These are phyloP conservation scores for Neostethus bicornis DNA, from an alignment of 2,797 vertebrate genomes.

Conservation along the genomic window DNA sequence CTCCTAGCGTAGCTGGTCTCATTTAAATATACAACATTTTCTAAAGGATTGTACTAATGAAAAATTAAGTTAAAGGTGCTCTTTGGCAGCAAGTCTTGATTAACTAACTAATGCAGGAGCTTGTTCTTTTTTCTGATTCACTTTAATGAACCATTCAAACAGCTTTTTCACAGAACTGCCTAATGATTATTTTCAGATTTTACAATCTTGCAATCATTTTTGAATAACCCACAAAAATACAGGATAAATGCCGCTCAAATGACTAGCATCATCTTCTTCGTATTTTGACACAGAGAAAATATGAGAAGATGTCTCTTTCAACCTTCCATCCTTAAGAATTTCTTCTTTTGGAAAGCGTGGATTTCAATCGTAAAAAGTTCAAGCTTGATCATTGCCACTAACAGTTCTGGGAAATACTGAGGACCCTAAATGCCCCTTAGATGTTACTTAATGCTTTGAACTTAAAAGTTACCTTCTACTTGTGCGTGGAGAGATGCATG, in stretches of 20 bases:
- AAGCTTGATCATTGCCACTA: slow-evolving; percentile 38
- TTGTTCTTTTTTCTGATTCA: slow-evolving; percentile 40
- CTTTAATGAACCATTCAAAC: slow-evolving; percentile 63
- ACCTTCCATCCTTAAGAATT: slow-evolving; percentile 39
- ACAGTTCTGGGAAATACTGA: slow-evolving; percentile 53
- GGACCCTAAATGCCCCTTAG: slow-evolving; percentile 43
- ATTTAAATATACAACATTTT: slow-evolving; percentile 37
- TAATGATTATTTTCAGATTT: slow-evolving; percentile 60
- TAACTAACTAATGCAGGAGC: slow-evolving; percentile 54
- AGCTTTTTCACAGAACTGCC: slow-evolving; percentile 36
- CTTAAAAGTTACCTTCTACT: slow-evolving; percentile 49
- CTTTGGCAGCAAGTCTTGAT: slow-evolving; percentile 45
- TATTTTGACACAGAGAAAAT: slow-evolving; percentile 44
- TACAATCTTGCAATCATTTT: slow-evolving; percentile 54
- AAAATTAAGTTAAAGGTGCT: slow-evolving; percentile 51
- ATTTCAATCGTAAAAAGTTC: slow-evolving; percentile 51
- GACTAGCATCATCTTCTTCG: slow-evolving; percentile 43
- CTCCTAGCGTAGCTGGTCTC: slow-evolving; percentile 26
- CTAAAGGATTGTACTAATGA: slow-evolving; percentile 39
- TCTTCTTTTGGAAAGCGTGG: slow-evolving; percentile 15
- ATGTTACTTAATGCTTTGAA: slow-evolving; percentile 52
- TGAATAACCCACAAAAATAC: slow-evolving; percentile 50
- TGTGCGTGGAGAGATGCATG: slow-evolving; percentile 37
- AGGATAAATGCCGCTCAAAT: slow-evolving; percentile 51
- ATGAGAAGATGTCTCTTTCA: slow-evolving; percentile 30